Percentiles rank a stretch among this genome's conserved stretches.
Conservation (phyloP, 2,797 vertebrate species). For the Salarias fasciatus region DNA sequence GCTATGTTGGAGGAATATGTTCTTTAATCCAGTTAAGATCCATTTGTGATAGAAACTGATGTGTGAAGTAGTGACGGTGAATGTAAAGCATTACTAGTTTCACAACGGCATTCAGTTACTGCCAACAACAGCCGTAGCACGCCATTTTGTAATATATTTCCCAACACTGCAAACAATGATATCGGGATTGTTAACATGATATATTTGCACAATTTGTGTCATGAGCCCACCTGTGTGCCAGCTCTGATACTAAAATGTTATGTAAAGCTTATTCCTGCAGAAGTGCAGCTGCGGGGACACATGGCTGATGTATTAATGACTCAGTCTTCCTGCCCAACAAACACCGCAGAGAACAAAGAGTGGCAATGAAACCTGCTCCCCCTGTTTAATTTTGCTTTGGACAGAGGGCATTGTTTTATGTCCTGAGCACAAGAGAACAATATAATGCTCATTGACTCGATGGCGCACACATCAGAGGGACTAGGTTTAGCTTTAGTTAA, state of each 20-base stretch:
- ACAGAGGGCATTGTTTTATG: conserved; percentile 69
- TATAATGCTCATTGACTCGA: conserved; percentile 63
- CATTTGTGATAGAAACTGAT: no score
- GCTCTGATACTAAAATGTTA: background rate
- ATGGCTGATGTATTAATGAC: conserved; percentile 60
- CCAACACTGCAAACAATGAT: no score
- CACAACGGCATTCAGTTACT: no score
- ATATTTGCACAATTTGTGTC: no score
- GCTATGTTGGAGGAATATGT: no score
- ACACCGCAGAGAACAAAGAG: conserved; percentile 65
- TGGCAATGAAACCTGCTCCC: conserved; percentile 45
- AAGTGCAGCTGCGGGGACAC: conserved; percentile 62
- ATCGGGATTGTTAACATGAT: no score
- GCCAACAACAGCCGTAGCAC: no score
- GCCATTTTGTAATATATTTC: no score
- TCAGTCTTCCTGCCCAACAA: conserved; percentile 66
- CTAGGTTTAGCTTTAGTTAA: conserved; percentile 61
- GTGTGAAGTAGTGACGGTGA: no score
- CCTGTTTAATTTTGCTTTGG: conserved; percentile 55
- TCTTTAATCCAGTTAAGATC: no score
- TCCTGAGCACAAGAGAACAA: conserved; percentile 59
- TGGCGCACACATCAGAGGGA: conserved; percentile 49
- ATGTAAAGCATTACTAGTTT: no score
- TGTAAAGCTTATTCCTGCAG: conserved; percentile 12
- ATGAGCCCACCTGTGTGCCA: no score